phyloP scores from a whole-genome alignment of 1,140 invertebrate species.

The Lucilia sericata region DNA sequence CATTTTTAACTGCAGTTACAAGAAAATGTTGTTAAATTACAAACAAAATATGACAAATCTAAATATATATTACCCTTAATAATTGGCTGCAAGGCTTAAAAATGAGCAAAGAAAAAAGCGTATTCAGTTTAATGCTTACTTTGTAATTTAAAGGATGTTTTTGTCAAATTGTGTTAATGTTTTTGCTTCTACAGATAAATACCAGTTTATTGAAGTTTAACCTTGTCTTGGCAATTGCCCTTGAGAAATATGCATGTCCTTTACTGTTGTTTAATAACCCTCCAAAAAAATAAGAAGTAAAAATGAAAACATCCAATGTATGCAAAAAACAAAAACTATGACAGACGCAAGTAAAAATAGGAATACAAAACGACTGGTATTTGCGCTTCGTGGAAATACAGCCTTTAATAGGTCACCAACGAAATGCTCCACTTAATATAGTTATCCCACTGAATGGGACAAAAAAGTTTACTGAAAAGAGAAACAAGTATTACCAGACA shows the following conservation, averaged over 20 bases:
- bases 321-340: too few species aligned
- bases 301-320: background rate
- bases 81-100: too few species aligned
- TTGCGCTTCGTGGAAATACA: background rate
- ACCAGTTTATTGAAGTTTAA: background rate
- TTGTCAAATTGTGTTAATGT: background rate
- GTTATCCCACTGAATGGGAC: background rate
- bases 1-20: too few species aligned
- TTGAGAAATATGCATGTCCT: conserved; percentile 35
- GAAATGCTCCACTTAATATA: background rate
- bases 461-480: background rate
- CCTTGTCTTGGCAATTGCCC: conserved; percentile 25
- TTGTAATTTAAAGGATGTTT: background rate
- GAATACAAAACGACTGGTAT: background rate
- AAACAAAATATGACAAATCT: too few species aligned
- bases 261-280: conserved; percentile 21
- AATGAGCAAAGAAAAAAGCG: too few species aligned
- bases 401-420: background rate
- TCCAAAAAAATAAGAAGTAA: background rate
- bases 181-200: background rate
- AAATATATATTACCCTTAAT: too few species aligned
- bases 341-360: background rate
- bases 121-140: background rate
- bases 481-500: conserved; percentile 37
- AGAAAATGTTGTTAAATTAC: too few species aligned